Evolutionary conservation across 2,888 invertebrate genomes (phyloP), one percentile per base, ranked within the genome.

Genomic region (Galeruca laticollis): DNA sequence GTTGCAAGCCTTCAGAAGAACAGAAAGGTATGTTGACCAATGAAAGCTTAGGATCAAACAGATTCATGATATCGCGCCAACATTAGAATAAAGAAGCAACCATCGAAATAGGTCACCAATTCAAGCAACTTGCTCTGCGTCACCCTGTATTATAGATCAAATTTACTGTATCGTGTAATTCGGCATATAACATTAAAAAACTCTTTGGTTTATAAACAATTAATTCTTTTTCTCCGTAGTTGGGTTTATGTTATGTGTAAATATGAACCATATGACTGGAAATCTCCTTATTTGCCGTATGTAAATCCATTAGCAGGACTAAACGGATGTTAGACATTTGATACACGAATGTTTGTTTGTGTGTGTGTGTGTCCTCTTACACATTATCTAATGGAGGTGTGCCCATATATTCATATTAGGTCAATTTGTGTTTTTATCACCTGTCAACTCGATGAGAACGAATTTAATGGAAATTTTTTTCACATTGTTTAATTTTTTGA

Each of bases 261-360:
- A 37, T 54, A 54, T 63, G 54, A 15, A 47, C 18, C 47, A 47
- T 63, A 63, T 63, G 54, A 26, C 37, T 56, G 31, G 43, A 64
- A 64, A 62, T 68, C 49, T 57, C 31, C 54, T 59, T 70, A 62
- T 70, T 80, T 79, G 75, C 74, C 72, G 72, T 81, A 80, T 81
- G 81, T 81, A 80, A 82, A 82, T 80, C 80, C 81, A 82, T 82
- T 82, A 81, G 77, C 79, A 65, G 57, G 40, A 60, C 66, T 63
- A 62, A 71, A 73, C 80, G 81, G 81, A 81, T 79, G 80, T 79
- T 11, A 13, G 81, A 79, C 63, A 77, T 79, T 76, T 68, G 77
- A 77, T 76, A 74, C 43, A n/a, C 9, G 43, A 60, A 40, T 20
- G 37, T 18, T n/a, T n/a, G 31, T 47, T 57, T 68, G 66, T 18